These are phyloP conservation scores for Conus ventricosus DNA, from an alignment of 1,140 invertebrate genomes.

Conservation along the genomic window DNA sequence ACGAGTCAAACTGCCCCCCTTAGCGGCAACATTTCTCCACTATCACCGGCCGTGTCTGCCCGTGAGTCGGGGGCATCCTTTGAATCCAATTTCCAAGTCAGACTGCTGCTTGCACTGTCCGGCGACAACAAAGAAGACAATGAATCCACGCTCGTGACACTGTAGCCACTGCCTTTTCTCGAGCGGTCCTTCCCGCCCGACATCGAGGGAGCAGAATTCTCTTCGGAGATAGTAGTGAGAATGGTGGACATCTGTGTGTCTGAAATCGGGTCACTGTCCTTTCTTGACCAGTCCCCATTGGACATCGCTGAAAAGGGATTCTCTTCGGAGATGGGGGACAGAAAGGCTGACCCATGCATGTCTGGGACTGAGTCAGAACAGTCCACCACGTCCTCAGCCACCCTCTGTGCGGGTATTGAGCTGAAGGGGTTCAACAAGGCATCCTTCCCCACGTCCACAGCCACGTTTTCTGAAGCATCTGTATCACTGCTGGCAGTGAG, in stretches of 20 bases:
- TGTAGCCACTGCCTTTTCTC: conserved; percentile 6
- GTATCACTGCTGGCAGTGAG: background rate
- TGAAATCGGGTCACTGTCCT: background rate
- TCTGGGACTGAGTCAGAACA: background rate
- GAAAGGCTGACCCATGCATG: background rate
- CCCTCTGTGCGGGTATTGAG: background rate
- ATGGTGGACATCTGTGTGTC: background rate
- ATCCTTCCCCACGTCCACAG: background rate
- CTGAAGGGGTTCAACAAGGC: background rate
- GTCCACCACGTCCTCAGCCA: background rate
- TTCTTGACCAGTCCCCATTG: background rate
- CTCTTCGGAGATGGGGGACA: conserved; percentile 21
- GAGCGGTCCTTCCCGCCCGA: background rate
- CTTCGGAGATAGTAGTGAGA: conserved; percentile 17
- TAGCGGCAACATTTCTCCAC: background rate
- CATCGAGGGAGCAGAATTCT: background rate
- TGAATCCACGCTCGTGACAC: background rate
- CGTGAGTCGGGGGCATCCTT: background rate
- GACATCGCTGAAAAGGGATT: background rate
- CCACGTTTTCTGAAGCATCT: background rate
- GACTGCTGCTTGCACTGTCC: background rate
- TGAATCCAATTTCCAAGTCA: background rate
- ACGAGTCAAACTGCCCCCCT: background rate
- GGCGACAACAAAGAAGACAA: background rate
- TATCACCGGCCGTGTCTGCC: background rate